These are phyloP conservation scores for Furcula furcula DNA, from an alignment of 2,888 invertebrate genomes.

Conservation along the genomic window DNA sequence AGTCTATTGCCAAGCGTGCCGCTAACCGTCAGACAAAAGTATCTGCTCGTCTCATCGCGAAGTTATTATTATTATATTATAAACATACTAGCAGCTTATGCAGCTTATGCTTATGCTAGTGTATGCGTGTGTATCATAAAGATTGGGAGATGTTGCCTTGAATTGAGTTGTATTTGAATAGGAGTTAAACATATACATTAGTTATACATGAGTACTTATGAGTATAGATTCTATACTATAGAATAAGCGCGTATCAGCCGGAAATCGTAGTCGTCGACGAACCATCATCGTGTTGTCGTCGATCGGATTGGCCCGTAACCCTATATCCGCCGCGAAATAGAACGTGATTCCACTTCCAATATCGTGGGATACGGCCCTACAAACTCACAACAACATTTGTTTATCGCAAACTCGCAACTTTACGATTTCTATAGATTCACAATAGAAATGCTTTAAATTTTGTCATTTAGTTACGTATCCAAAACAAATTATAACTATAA, in stretches of 20 bases:
- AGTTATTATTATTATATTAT: too few relatives aligned
- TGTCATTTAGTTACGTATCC: not conserved
- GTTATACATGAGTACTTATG: constrained; percentile 43
- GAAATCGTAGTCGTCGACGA: constrained; percentile 68
- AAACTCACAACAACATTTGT: constrained; percentile 12
- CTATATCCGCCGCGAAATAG: constrained; percentile 72
- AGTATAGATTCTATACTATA: too few relatives aligned
- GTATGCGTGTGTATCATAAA: too few relatives aligned
- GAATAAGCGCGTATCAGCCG: constrained; percentile 54
- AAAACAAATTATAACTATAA: constrained; percentile 1
- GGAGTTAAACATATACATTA: constrained; percentile 12
- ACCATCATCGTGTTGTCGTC: constrained; percentile 61
- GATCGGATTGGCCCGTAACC: constrained; percentile 61
- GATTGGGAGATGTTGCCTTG: too few relatives aligned
- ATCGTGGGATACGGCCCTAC: constrained; percentile 38
- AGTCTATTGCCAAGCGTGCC: too few relatives aligned
- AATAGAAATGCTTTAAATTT: not conserved
- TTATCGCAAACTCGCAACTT: constrained; percentile 4
- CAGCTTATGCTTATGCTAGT: too few relatives aligned
- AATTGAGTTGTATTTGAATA: constrained; percentile 3
- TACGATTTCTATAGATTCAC: constrained; percentile 6
- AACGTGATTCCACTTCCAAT: constrained; percentile 68
- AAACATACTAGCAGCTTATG: too few relatives aligned
- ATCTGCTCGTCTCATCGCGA: too few relatives aligned
- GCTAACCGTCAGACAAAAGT: too few relatives aligned